Base-by-base conservation (phyloP, 2,888 invertebrate genomes). In the Mellilla xanthometata region DNA sequence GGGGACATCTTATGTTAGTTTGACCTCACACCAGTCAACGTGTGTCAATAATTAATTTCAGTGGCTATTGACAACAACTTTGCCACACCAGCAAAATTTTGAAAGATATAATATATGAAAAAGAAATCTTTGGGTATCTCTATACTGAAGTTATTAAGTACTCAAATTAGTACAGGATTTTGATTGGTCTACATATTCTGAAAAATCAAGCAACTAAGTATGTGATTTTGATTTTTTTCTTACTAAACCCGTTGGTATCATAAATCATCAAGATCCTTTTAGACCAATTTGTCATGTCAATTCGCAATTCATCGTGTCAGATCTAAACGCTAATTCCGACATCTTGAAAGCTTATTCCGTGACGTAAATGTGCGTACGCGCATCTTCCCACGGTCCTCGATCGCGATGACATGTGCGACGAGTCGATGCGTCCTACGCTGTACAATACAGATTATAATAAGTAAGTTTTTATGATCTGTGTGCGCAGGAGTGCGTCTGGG, bases 371-470 rank as follows among this genome's bases (percentile, higher is more conserved):
- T 31, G 34, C 41, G 23, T 19, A 31, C 31, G 26, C 39, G 39
- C 31, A 39, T 15, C 41, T 69, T 74, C 74, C 74, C 74, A 74
- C 74, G 74, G 43, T 57, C 49, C 72, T 72, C 74, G 74, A 44
- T 57, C 49, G 54, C 56, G 57, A 39, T 58, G 68, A 65, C 74
- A 74, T 68, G 64, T 73, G 56, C 52, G 46, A n/a, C 1, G 19
- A 8, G 46, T 13, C 27, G 36, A 26, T 46, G 48, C 58, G 36
- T 22, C 27, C 7, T 22, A 27, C 15, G n/a, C n/a, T n/a, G n/a
- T n/a, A n/a, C 10, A 10, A n/a, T 8, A 12, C 11, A 28, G n/a
- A 36, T 27, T 28, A 28, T 24, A 27, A 34, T 28, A 28, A n/a
- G 27, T 24, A 19, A 19, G 15, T 19, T 19, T 19, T 24, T n/a